Evolutionary conservation across 2,888 invertebrate species (phyloP), one percentile per base, ranked within the genome.

Genomic region (Lasioglossum figueresi): DNA sequence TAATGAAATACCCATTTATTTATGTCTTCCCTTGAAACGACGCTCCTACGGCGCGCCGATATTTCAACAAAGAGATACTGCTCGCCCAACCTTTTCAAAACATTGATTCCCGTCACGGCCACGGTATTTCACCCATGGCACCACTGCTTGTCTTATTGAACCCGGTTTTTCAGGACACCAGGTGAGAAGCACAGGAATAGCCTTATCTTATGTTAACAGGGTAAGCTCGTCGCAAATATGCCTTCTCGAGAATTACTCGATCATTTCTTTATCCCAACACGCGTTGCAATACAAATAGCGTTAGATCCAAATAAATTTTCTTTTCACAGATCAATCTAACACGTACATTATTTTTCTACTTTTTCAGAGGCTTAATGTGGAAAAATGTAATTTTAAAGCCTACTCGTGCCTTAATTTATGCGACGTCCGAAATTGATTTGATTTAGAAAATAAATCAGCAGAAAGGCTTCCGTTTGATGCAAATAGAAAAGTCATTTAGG

Each of bases 1-100:
- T 86, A 90, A 90, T 91, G 85, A 90, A 90, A 91, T 85, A 86
- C 74, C 80, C 76, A 76, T 83, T 82, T 79, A 84, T 82, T 90
- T 84, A 85, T 74, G 83, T 75, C 34, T 40, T 31, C 48, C 70
- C 56, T 34, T 40, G 72, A 31, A 79, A 76, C 45, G 80, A 31
- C 10, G 66, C 76, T 78, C 37, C 63, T 52, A 45, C 52, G 82
- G 85, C 52, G 19, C 59, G n/a, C 31, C 77, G 52, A 83, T 85
- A 84, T 84, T 73, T 88, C 72, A 59, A 34, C n/a, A 48, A 27
- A 40, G 52, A 52, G 52, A n/a, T 70, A 12, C 40, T 31, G 31
- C 27, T 37, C 31, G 19, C 45, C 27, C 27, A 63, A 56, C 52
- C 6, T 45, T 16, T 71, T 45, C n/a, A 71, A 72, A 45, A 31